Evolutionary conservation across 1,140 invertebrate genomes (phyloP), one percentile per base, ranked within the genome.

Genomic region (Tribolium madens): DNA sequence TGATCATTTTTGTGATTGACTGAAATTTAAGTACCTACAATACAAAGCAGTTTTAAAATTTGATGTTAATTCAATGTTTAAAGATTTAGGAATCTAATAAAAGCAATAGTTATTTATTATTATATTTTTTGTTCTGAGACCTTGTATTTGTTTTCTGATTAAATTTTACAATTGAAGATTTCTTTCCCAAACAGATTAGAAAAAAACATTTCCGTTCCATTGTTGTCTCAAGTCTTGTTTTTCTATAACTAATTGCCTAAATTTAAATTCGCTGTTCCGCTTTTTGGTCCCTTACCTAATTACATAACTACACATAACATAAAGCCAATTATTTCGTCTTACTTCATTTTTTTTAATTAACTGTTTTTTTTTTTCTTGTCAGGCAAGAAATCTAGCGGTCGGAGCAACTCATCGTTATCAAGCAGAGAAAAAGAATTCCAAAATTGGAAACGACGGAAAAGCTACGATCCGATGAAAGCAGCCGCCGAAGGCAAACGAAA

Each of bases 361-460:
- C n/a, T n/a, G n/a, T 47, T 5, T 57, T 57, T 57, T 57, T 18
- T 21, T 21, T 57, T 42, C 88, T 87, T 85, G 47, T 53, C 86
- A 88, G 90, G 89, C 83, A 89, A 91, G 87, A 91, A 91, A 85
- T 80, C 81, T 47, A 78, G 82, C 3, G 85, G 83, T 13, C 84
- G 90, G 21, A 91, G 91, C 79, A 91, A 91, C 81, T 92, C 91
- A 17, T 91, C 89, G 4, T 82, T 92, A 9, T 90, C 89, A 2
- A 89, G 90, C 7, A 90, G 91, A 79, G 94, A 95, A 85, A 91
- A 93, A 48, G 96, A 97, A 84, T 92, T 96, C 87, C 94, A 95
- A 84, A 96, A 96, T 87, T 97, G 95, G 95, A 96, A 96, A 83
- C 88, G 95, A 74, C 88, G 96, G 75, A 96, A 96, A 82, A 96